phyloP scores from a whole-genome alignment of 2,113 vertebrate species.

The Emydura subglobosa region DNA sequence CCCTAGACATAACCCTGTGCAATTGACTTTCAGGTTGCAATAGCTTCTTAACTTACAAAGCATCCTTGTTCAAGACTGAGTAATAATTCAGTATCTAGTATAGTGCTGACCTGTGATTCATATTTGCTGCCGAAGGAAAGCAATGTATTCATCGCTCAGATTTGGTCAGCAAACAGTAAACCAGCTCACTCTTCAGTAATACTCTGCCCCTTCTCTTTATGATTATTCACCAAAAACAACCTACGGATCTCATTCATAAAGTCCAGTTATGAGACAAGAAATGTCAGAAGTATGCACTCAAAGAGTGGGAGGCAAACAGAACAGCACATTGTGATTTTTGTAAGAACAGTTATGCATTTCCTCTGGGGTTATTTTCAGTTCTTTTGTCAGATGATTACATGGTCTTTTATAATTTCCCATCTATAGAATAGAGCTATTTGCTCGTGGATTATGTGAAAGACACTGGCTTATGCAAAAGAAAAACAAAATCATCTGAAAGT shows the following conservation, averaged over 20 bases:
- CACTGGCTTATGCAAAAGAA: constrained; percentile 82
- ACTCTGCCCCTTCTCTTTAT: constrained; percentile 64
- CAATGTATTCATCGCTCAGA: constrained; percentile 62
- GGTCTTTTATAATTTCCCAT: constrained; percentile 87
- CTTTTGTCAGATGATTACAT: constrained; percentile 91
- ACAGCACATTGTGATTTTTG: constrained; percentile 79
- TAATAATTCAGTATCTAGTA: constrained; percentile 37
- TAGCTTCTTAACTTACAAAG: constrained; percentile 45
- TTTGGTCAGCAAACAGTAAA: constrained; percentile 67
- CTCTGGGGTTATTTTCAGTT: constrained; percentile 83
- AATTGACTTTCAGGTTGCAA: constrained; percentile 63
- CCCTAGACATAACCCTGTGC: background rate
- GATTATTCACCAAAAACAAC: constrained; percentile 74
- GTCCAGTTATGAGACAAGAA: constrained; percentile 80
- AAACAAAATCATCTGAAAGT: constrained; percentile 78
- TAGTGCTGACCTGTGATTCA: constrained; percentile 44
- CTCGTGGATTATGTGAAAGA: constrained; percentile 85
- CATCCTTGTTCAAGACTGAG: constrained; percentile 16
- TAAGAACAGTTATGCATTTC: constrained; percentile 72
- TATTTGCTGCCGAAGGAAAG: constrained; percentile 49
- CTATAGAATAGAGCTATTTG: constrained; percentile 85
- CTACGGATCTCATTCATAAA: constrained; percentile 82
- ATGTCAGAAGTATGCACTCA: constrained; percentile 79
- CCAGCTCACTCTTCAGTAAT: constrained; percentile 61
- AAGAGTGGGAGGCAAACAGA: constrained; percentile 81